phyloP scores from a whole-genome alignment of 2,113 vertebrate genomes.

The Pantherophis guttatus region DNA sequence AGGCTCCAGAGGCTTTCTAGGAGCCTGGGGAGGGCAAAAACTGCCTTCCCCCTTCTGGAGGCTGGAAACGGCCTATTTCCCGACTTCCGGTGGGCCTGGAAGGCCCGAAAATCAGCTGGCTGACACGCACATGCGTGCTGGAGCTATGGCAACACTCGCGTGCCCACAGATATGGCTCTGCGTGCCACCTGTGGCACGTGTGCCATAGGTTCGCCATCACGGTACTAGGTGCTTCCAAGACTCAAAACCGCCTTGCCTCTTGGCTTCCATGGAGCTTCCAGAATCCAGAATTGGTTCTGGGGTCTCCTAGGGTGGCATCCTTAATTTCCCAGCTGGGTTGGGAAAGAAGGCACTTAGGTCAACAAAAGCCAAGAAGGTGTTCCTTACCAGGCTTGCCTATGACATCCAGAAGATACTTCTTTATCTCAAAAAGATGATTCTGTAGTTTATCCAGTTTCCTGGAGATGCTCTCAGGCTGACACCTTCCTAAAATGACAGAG shows the following conservation, averaged over 20 bases:
- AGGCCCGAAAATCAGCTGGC: too few species aligned
- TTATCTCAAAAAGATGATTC: slow-evolving; percentile 57
- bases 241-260: neutral
- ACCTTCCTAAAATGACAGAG: slow-evolving; percentile 41
- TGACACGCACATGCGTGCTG: too few species aligned
- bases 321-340: neutral
- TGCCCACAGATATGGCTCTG: too few species aligned
- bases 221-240: neutral
- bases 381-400: slow-evolving; percentile 45
- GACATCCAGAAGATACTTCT: slow-evolving; percentile 27
- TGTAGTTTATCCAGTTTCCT: slow-evolving; percentile 57
- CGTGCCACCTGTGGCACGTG: too few species aligned
- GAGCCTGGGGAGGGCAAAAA: too few species aligned
- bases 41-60: too few species aligned
- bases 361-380: neutral
- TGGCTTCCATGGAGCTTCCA: neutral
- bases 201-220: too few species aligned
- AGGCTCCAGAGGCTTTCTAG: too few species aligned
- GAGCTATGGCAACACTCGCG: too few species aligned
- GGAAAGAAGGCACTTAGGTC: neutral
- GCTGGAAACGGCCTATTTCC: too few species aligned
- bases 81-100: too few species aligned
- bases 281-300: neutral
- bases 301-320: neutral
- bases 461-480: slow-evolving; percentile 19